Evolutionary conservation across 2,113 vertebrate genomes (phyloP).

Genomic region (Albula goreensis): DNA sequence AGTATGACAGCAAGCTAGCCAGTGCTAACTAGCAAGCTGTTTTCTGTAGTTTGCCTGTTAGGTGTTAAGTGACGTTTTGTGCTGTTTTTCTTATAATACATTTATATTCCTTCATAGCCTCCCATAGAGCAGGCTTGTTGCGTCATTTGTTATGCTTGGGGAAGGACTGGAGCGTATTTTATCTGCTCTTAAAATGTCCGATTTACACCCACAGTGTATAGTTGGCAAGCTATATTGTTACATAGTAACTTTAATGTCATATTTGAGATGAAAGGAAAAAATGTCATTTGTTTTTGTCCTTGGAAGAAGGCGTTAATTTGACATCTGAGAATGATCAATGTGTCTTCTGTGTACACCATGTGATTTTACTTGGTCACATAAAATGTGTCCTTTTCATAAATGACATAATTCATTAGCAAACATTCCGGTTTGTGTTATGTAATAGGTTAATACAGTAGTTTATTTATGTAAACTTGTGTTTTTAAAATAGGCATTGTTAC

Average conservation of each 20-base stretch:
- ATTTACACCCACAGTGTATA: neutral
- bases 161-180: slow-evolving; percentile 22
- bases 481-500: neutral
- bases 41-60: neutral
- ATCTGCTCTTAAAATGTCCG: slow-evolving; percentile 8
- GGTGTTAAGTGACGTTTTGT: neutral
- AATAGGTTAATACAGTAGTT: neutral
- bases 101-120: slow-evolving; percentile 18
- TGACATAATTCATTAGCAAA: slow-evolving; percentile 9
- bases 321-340: slow-evolving; percentile 16
- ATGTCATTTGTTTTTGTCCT: slow-evolving; percentile 5
- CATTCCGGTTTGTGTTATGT: neutral
- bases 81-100: neutral
- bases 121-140: slow-evolving; percentile 30
- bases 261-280: slow-evolving; percentile 2
- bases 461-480: neutral
- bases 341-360: slow-evolving; percentile 25
- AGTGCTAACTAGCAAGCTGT: neutral
- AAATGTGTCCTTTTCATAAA: neutral
- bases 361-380: slow-evolving; percentile 16
- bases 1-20: neutral
- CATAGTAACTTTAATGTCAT: neutral
- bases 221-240: neutral
- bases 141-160: slow-evolving; percentile 38
- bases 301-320: slow-evolving; percentile 8